Evolutionary conservation across 2,888 invertebrate species (phyloP).

Genomic region (Tillus elongatus): DNA sequence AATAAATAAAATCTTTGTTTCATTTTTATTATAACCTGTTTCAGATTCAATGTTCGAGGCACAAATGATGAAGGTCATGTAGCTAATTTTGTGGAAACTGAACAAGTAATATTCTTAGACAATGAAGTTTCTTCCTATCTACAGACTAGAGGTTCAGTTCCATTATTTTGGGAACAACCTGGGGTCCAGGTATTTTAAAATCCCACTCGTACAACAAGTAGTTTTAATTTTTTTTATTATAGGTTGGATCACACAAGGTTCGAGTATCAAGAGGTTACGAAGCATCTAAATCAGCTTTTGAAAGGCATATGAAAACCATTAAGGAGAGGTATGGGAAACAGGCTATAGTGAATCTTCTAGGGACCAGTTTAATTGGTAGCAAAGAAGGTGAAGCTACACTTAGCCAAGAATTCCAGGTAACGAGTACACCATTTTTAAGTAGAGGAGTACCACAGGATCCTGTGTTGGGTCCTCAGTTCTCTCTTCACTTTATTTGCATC

Average conservation of each 20-base stretch:
- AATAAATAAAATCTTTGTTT: conserved; percentile 5
- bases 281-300: conserved; percentile 86
- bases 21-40: conserved; percentile 15
- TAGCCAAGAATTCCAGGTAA: conserved; percentile 85
- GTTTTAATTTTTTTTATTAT: conserved; percentile 14
- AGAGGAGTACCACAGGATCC: too few relatives aligned
- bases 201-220: too few relatives aligned
- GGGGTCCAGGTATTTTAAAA: conserved; percentile 65
- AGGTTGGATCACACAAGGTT: conserved; percentile 97
- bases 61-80: conserved; percentile 98
- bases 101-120: conserved; percentile 90
- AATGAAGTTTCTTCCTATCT: conserved; percentile 83
- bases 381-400: conserved; percentile 97
- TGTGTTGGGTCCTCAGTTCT: too few relatives aligned
- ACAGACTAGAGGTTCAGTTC: conserved; percentile 93
- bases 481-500: too few relatives aligned
- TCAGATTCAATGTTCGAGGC: conserved; percentile 92
- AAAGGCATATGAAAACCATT: conserved; percentile 78
- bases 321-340: conserved; percentile 86
- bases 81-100: conserved; percentile 99
- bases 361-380: conserved; percentile 80
- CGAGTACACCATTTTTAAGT: too few relatives aligned
- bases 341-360: conserved; percentile 85
- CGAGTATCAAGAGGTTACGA: conserved; percentile 93
- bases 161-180: conserved; percentile 98